phyloP scores from a whole-genome alignment of 2,113 vertebrate species.

The Collichthys lucidus region DNA sequence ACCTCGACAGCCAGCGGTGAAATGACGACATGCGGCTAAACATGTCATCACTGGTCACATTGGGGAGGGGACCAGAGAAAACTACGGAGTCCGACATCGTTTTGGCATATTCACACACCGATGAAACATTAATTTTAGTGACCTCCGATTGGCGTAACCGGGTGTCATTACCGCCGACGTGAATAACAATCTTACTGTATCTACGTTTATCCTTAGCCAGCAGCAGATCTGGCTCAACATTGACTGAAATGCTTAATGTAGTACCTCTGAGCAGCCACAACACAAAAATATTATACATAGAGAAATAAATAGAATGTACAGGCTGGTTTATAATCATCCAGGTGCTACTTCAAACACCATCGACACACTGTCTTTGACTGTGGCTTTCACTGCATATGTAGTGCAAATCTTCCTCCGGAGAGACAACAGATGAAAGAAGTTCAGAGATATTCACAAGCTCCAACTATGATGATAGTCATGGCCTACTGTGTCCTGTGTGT shows the following conservation, averaged over 20 bases:
- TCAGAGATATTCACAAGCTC: background rate
- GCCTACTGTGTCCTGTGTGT: background rate
- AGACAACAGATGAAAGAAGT: background rate
- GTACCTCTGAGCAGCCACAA: background rate
- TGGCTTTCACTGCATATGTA: background rate
- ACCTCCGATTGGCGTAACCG: no score
- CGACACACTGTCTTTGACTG: background rate
- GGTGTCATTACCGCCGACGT: no score
- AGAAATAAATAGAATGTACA: constrained; percentile 27
- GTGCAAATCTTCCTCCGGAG: constrained; percentile 21
- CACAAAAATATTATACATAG: constrained; percentile 1
- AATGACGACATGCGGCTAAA: no score
- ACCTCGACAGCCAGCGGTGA: no score
- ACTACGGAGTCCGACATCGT: no score
- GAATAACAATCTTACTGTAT: no score
- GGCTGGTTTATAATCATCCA: background rate
- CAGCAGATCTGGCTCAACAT: no score
- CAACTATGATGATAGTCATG: background rate
- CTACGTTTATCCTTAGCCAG: no score
- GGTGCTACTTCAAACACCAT: background rate
- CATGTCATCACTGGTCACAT: no score
- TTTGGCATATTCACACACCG: no score
- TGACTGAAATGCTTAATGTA: background rate
- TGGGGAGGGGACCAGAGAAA: no score
- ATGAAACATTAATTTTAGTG: no score